phyloP scores from a whole-genome alignment of 2,113 vertebrate species.

The Marmota flaviventris region DNA sequence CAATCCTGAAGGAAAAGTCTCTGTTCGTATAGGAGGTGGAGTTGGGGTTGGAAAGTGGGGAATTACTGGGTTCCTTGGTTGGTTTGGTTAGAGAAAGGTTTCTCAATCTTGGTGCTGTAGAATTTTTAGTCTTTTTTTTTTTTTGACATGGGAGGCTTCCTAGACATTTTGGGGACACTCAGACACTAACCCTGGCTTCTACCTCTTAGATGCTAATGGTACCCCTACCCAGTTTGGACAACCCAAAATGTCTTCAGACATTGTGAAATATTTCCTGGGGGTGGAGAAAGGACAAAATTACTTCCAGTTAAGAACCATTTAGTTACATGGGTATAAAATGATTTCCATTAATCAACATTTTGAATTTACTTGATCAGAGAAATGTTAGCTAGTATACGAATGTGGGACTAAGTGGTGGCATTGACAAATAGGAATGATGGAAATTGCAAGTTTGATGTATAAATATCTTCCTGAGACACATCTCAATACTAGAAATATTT shows the following conservation, averaged over 20 bases:
- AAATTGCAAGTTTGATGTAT: neutral
- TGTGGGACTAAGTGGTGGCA: accelerated
- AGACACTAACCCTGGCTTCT: neutral
- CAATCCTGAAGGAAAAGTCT: neutral
- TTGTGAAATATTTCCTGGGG: neutral
- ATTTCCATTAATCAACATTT: neutral
- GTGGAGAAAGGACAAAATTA: neutral
- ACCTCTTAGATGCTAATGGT: neutral
- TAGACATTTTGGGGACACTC: neutral
- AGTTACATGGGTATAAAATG: neutral
- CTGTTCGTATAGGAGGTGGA: neutral
- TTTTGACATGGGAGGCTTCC: neutral
- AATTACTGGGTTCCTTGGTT: neutral
- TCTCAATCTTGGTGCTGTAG: neutral
- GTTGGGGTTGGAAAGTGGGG: accelerated
- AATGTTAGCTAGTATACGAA: neutral
- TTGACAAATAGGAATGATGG: neutral
- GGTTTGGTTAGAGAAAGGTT: neutral
- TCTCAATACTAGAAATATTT: neutral
- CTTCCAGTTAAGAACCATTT: neutral
- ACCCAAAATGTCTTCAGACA: neutral
- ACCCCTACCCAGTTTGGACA: neutral
- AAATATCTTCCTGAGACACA: neutral
- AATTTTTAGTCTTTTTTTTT: neutral
- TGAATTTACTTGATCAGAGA: neutral